phyloP scores from a whole-genome alignment of 1,140 invertebrate species.

The Chlorops oryzae region DNA sequence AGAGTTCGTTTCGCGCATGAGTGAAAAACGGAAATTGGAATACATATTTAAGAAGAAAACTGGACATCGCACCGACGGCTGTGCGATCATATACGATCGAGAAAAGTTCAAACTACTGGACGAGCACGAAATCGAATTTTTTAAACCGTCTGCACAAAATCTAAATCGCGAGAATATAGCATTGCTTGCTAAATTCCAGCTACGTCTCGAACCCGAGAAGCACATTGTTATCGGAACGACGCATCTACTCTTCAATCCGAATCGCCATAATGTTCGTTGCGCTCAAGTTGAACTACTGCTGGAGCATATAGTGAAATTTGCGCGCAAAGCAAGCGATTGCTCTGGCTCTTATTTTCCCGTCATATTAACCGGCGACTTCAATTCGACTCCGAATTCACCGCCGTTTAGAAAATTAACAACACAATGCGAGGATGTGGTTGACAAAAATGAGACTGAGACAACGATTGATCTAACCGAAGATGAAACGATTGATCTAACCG shows the following conservation, averaged over 20 bases:
- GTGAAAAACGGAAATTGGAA: constrained; percentile 47
- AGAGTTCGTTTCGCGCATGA: constrained; percentile 19
- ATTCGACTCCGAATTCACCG: constrained; percentile 64
- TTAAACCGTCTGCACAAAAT: constrained; percentile 25
- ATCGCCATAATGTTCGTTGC: constrained; percentile 77
- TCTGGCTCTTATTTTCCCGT: constrained; percentile 57
- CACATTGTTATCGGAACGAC: constrained; percentile 81
- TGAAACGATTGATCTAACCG: neutral
- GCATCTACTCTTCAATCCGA: constrained; percentile 90
- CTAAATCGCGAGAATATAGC: constrained; percentile 85
- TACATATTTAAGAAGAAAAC: constrained; percentile 71
- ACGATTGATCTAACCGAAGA: constrained; percentile 43
- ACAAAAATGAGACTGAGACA: no score
- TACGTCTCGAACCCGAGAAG: constrained; percentile 39
- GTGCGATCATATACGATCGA: constrained; percentile 73
- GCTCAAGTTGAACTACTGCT: constrained; percentile 77
- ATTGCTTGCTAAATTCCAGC: constrained; percentile 66
- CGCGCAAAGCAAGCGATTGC: constrained; percentile 27
- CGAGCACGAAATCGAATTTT: constrained; percentile 59
- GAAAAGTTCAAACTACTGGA: constrained; percentile 58
- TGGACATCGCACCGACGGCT: constrained; percentile 65
- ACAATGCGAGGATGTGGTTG: constrained; percentile 50
- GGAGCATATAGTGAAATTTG: constrained; percentile 73
- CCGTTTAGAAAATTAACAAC: constrained; percentile 66
- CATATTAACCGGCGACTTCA: constrained; percentile 86